Evolutionary conservation across 2,113 vertebrate species (phyloP), one percentile per base, ranked within the genome.

Genomic region (Galbula dea): DNA sequence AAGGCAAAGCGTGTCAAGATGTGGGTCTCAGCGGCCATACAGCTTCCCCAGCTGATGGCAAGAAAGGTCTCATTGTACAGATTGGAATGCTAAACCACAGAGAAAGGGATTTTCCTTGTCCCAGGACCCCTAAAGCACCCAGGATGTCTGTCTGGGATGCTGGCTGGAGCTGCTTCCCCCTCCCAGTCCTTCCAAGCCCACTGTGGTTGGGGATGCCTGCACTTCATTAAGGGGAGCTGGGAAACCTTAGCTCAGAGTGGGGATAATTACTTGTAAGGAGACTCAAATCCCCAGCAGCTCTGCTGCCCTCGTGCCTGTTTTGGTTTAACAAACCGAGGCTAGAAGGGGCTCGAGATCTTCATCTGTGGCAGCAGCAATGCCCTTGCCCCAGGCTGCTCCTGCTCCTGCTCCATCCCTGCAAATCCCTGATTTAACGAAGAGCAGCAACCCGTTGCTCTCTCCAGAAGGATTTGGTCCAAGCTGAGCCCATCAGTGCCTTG

Each of bases 241-340:
- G 83, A 95, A 96, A 87, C 86, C 90, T 94, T 83, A 88, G 63
- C 95, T 88, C 39, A 17, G 83, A 78, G 90, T 9, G 3, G 55
- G 65, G 80, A 90, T 94, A 93, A 96, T 95, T 92, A 69, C 77
- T 94, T 24, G 37, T 86, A 79, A 94, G 88, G 85, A 91, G 59
- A 82, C 71, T 92, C 49, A 52, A 75, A 83, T 46, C 83, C 86
- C 83, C 51, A 20, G 90, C 54, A 7, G 67, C 79, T 75, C 26
- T n/a, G 79, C 90, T 84, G 95, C 94, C 48, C 88, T 81, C 58
- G 67, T 88, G 96, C 95, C 97, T 97, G 96, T 94, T 98, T 97
- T 88, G 93, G 88, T 97, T 97, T 97, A 97, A 93, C 63, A 93
- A 96, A 94, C 83, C 84, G 62, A 81, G 89, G 91, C 83, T 95